phyloP scores from a whole-genome alignment of 2,888 invertebrate species.

The Lithophane ornitopus region DNA sequence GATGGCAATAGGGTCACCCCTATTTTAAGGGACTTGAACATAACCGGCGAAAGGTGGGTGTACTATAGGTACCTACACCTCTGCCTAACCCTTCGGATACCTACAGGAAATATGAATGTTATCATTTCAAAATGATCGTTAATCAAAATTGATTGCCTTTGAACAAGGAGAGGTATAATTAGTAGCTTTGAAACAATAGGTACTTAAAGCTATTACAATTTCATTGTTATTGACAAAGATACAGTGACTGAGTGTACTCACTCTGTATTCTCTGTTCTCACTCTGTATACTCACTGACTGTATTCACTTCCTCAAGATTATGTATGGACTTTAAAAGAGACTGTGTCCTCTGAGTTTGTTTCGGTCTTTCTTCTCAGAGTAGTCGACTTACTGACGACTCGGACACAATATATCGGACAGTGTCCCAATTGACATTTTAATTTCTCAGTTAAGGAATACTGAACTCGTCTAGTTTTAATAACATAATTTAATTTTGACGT shows the following conservation, averaged over 20 bases:
- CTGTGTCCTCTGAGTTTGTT: no score
- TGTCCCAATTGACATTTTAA: no score
- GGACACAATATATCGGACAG: no score
- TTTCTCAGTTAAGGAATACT: no score
- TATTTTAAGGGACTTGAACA: not conserved
- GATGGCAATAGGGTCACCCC: not conserved
- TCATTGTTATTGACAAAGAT: conserved; percentile 16
- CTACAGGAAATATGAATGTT: conserved; percentile 2
- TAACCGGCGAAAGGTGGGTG: not conserved
- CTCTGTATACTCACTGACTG: no score
- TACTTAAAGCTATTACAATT: conserved; percentile 15
- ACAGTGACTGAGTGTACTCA: not conserved
- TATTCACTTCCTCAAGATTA: no score
- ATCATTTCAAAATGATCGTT: not conserved
- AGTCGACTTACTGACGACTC: no score
- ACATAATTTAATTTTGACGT: no score
- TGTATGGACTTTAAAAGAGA: no score
- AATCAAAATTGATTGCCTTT: not conserved
- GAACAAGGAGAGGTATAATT: not conserved
- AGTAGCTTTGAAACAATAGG: conserved; percentile 13
- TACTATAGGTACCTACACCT: not conserved
- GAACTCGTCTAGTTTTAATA: no score
- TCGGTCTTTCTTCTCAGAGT: no score
- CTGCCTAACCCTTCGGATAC: not conserved
- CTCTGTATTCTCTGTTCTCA: no score